Evolutionary conservation across 2,888 invertebrate species (phyloP), one percentile per base, ranked within the genome.

Genomic region (Pharmacophagus antenor): DNA sequence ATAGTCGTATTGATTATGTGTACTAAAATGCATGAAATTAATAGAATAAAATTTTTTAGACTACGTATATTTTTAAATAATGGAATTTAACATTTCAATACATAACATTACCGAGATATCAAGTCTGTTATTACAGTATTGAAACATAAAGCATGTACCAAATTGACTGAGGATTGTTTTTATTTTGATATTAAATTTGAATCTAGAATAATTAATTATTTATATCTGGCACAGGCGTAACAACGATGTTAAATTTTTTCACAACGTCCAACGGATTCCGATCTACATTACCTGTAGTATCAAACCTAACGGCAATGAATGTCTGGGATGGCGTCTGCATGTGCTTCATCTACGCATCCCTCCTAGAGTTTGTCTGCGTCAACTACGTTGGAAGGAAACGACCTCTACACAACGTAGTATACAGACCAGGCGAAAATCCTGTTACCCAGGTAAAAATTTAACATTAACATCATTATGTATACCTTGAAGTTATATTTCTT

Each of bases 181-280:
- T 31, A 3, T 31, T 12, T 12, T 15, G 12, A 31, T 3, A 31
- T 31, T 10, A 25, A 21, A 56, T 12, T 27, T 27, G 12, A 25
- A 27, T 54, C 20, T 20, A 23, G 25, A 41, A 20, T 18, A 21
- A 64, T 31, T 67, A 51, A 47, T 27, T 44, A 21, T 64, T 62
- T 65, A 62, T 74, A 79, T 65, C 64, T 63, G 61, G 82, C 79
- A 68, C 91, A 96, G 97, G 97, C 90, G 97, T 98, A 80, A 98
- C 98, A 75, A 98, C 98, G 88, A 98, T 98, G 97, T 95, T 98
- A 94, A 98, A 97, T 92, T 98, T 98, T 94, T 98, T 98, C 95
- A 98, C 97, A 74, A 98, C 97, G 80, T 97, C 97, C 72, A 97
- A 96, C 83, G 96, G 96, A 76, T 97, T 97, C 91, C 95, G 97